phyloP scores from a whole-genome alignment of 2,888 invertebrate genomes.

The Apamea sordens region DNA sequence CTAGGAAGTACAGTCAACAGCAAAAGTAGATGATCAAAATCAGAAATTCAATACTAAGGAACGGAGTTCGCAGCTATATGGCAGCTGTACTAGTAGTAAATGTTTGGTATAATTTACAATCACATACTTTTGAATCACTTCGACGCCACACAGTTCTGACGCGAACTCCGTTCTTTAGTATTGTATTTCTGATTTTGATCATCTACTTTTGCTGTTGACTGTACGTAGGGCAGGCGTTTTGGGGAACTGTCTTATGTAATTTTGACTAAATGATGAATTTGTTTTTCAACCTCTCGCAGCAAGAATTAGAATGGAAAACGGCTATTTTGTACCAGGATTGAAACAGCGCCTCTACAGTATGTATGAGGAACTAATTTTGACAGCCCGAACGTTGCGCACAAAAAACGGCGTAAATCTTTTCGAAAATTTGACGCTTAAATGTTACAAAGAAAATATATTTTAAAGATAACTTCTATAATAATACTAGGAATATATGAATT shows the following conservation, averaged over 20 bases:
- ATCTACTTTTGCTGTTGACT: no score
- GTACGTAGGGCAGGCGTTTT: not conserved
- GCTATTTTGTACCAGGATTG: not conserved
- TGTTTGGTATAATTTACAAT: no score
- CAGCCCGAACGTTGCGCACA: not conserved
- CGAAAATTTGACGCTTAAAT: no score
- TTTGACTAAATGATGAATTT: not conserved
- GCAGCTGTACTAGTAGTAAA: no score
- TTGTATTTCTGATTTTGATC: no score
- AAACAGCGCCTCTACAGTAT: not conserved
- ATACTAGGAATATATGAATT: not conserved
- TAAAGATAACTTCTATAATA: not conserved
- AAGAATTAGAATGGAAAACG: not conserved
- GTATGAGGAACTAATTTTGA: not conserved
- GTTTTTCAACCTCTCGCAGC: not conserved
- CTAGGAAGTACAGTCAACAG: not conserved
- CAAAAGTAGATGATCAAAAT: no score
- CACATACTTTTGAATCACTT: no score
- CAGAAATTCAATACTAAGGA: no score
- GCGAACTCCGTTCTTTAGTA: no score
- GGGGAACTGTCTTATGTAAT: not conserved
- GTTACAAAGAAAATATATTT: not conserved
- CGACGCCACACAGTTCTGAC: no score
- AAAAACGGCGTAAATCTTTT: not conserved
- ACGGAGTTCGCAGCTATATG: no score